Conservation (phyloP, 1,140 invertebrate species). For the Procambarus clarkii region DNA sequence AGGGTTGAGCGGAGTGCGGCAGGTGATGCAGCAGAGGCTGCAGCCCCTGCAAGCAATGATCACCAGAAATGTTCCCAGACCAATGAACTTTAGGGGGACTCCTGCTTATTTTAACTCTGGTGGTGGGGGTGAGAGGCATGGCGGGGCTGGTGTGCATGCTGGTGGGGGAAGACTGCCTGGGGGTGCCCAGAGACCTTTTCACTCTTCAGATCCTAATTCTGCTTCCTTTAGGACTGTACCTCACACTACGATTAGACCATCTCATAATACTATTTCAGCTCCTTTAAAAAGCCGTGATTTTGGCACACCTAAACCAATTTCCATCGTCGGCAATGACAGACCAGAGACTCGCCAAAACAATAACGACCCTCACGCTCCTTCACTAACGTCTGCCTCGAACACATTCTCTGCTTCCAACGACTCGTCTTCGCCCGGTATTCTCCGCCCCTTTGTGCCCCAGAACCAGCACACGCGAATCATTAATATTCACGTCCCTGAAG, state of each 20-base stretch:
- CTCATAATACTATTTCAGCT: background rate
- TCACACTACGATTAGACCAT: background rate
- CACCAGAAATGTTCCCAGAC: conserved; percentile 11
- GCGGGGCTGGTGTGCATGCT: conserved; percentile 15
- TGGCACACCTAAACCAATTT: background rate
- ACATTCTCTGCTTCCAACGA: background rate
- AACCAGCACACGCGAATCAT: conserved; percentile 35
- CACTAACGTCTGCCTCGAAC: no score
- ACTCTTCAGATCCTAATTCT: background rate
- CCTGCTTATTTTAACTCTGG: background rate
- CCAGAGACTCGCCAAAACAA: background rate
- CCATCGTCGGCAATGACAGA: background rate
- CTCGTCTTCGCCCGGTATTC: background rate
- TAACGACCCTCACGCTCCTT: background rate
- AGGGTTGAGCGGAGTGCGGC: conserved; percentile 32
- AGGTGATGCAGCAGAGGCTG: conserved; percentile 47
- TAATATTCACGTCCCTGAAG: conserved; percentile 66
- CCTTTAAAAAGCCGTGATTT: background rate
- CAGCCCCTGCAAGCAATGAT: conserved; percentile 37
- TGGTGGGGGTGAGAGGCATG: conserved; percentile 16
- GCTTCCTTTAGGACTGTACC: background rate
- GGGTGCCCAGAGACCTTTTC: background rate
- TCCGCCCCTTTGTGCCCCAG: background rate
- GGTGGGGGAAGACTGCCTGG: background rate
- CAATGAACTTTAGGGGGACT: background rate